Percentiles rank a stretch among this genome's conserved stretches.
Evolutionary conservation across 2,797 vertebrate genomes (phyloP).

Genomic region (Protonibea diacanthus): DNA sequence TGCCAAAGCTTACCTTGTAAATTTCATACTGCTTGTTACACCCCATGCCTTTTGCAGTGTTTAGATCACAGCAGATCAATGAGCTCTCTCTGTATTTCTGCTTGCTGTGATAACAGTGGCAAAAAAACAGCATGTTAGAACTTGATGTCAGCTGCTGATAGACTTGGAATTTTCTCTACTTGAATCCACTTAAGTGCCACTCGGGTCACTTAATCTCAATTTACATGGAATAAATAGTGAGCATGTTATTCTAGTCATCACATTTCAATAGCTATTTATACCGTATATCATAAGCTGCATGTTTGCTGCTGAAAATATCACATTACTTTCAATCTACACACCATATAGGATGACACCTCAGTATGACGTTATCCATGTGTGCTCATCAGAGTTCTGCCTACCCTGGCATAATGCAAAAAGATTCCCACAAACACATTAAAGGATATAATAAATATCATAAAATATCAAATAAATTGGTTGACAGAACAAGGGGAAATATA

Average conservation of each 20-base stretch:
- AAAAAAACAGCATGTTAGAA: constrained; percentile 19
- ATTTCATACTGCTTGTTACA: constrained; percentile 72
- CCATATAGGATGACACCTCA: not conserved
- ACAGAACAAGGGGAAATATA: constrained; percentile 55
- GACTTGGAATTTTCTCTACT: constrained; percentile 35
- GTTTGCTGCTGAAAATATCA: not conserved
- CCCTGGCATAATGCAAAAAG: not conserved
- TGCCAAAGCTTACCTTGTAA: constrained; percentile 76
- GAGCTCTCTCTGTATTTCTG: constrained; percentile 53
- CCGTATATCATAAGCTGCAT: not conserved
- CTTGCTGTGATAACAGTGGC: constrained; percentile 11
- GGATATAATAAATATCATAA: constrained; percentile 6
- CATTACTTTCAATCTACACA: not conserved
- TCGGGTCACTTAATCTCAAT: constrained; percentile 23
- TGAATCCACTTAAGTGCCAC: constrained; percentile 16
- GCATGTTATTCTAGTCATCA: not conserved
- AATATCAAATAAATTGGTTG: constrained; percentile 46
- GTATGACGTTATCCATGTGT: not conserved
- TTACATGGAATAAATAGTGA: constrained; percentile 9
- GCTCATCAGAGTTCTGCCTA: not conserved
- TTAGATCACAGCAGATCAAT: constrained; percentile 72
- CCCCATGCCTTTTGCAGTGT: constrained; percentile 63
- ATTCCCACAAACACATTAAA: no score
- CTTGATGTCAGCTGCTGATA: constrained; percentile 47
- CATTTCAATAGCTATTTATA: constrained; percentile 14